Evolutionary conservation across 2,113 vertebrate species (phyloP).

Genomic region (Dascyllus trimaculatus): DNA sequence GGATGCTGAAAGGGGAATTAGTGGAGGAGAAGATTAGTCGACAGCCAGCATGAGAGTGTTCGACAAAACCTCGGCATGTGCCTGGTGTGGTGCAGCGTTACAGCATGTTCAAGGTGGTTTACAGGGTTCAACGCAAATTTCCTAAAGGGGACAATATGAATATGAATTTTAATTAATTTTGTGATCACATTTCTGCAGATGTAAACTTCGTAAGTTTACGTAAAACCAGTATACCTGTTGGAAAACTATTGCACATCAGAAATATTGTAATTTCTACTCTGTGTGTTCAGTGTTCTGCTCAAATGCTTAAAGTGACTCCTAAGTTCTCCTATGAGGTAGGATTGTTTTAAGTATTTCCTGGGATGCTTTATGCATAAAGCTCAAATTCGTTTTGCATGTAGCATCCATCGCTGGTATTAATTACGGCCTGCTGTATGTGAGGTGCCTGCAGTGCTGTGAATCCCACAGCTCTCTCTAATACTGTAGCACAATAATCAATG

Average conservation of each 20-base stretch:
- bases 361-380: not conserved
- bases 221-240: not conserved
- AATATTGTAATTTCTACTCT: not conserved
- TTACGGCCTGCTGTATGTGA: conserved; percentile 33
- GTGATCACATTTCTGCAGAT: no score
- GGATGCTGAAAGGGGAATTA: conserved; percentile 32
- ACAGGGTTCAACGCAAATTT: not conserved
- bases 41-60: conserved; percentile 16
- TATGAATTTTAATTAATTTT: no score
- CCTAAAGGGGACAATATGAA: no score
- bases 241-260: not conserved
- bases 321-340: not conserved
- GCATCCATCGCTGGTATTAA: conserved; percentile 30
- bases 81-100: conserved; percentile 7
- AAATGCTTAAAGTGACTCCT: not conserved
- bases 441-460: conserved; percentile 57
- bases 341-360: not conserved
- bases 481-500: conserved; percentile 73
- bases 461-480: conserved; percentile 40
- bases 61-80: conserved; percentile 10
- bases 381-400: not conserved
- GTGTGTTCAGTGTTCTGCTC: no score
- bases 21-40: conserved; percentile 9
- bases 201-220: no score
- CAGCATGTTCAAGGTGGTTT: not conserved